Evolutionary conservation across 2,113 vertebrate species (phyloP).

Genomic region (Mormyrus lacerda): DNA sequence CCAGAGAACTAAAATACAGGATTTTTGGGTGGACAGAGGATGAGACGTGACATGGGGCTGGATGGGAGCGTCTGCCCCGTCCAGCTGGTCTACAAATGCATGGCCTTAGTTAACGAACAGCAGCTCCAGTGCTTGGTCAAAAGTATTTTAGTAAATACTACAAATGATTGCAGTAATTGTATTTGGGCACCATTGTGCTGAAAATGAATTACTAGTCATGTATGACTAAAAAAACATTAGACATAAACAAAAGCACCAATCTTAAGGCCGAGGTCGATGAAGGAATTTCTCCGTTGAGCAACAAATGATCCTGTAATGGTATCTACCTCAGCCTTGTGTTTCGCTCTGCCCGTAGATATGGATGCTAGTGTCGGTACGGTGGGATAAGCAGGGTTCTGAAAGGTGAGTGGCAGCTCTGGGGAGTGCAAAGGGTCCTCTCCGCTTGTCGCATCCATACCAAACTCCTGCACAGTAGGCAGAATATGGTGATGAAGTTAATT

Average conservation of each 20-base stretch:
- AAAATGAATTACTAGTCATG: not conserved
- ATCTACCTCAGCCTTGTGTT: not conserved
- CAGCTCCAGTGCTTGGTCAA: not conserved
- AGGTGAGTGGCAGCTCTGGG: not conserved
- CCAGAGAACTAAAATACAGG: not conserved
- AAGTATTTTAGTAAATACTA: not conserved
- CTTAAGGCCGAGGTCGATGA: not conserved
- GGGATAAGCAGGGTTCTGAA: not conserved
- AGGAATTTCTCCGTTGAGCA: not conserved
- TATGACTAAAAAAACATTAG: not conserved
- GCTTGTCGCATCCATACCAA: not conserved
- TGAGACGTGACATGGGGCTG: not conserved
- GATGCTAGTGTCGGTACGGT: not conserved
- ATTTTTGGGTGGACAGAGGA: not conserved
- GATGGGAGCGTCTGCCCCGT: not conserved
- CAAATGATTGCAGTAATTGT: not conserved
- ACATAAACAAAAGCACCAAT: not conserved
- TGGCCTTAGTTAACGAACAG: not conserved
- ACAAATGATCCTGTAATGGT: not conserved
- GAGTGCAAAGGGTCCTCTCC: not conserved
- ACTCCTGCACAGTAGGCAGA: not conserved
- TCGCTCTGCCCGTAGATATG: not conserved
- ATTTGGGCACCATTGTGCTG: not conserved
- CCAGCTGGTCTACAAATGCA: not conserved
- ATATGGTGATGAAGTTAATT: not conserved